phyloP scores from a whole-genome alignment of 2,113 vertebrate genomes.

The Gavialis gangeticus region DNA sequence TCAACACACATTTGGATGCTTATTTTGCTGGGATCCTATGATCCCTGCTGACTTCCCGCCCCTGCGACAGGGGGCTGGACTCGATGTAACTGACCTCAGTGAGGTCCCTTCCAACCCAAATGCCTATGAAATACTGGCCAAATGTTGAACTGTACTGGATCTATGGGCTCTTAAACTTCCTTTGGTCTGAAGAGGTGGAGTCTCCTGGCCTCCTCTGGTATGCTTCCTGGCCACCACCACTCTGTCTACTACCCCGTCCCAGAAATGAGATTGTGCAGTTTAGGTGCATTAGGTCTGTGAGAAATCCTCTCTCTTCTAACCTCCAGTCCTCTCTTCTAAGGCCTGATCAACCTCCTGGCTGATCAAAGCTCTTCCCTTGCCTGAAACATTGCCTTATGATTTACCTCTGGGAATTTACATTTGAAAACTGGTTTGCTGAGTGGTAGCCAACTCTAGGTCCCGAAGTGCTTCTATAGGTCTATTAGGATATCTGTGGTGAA shows the following conservation, averaged over 20 bases:
- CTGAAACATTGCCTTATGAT: not conserved
- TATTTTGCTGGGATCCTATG: too few relatives aligned
- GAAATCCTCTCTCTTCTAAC: not conserved
- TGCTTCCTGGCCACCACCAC: too few relatives aligned
- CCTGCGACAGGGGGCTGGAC: too few relatives aligned
- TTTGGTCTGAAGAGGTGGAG: too few relatives aligned
- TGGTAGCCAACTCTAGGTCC: not conserved
- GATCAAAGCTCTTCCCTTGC: not conserved
- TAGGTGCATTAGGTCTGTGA: not conserved
- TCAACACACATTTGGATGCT: too few relatives aligned
- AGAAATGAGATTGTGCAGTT: not conserved
- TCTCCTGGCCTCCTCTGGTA: too few relatives aligned
- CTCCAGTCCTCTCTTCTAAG: not conserved
- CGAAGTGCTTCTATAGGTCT: not conserved
- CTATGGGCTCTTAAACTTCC: too few relatives aligned
- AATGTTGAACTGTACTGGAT: fast-evolving
- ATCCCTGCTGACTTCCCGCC: too few relatives aligned
- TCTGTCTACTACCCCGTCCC: not conserved
- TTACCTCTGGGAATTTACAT: not conserved
- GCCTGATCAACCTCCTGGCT: not conserved
- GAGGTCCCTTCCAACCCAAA: too few relatives aligned
- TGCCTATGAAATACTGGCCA: not conserved
- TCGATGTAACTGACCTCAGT: too few relatives aligned
- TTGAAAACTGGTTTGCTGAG: not conserved
- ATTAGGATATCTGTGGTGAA: not conserved